phyloP scores from a whole-genome alignment of 2,888 invertebrate species.

The Isoperla grammatica region DNA sequence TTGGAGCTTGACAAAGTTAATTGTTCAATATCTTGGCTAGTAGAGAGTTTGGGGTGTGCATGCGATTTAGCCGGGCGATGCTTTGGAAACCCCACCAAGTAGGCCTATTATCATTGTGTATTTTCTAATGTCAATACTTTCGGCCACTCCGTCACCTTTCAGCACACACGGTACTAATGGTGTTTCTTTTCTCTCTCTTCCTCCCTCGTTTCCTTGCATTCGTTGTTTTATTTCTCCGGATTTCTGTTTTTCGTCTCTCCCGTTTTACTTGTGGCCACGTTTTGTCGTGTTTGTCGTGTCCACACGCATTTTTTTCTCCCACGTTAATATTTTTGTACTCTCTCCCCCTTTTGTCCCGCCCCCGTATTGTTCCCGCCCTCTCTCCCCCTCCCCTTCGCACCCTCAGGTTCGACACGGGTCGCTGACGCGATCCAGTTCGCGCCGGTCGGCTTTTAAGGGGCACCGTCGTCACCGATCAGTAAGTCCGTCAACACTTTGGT shows the following conservation, averaged over 20 bases:
- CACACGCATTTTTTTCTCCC: slow-evolving; percentile 4
- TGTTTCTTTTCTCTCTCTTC: slow-evolving; percentile 7
- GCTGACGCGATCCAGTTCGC: slow-evolving; percentile 57
- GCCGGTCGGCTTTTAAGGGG: slow-evolving; percentile 56
- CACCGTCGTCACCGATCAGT: slow-evolving; percentile 39
- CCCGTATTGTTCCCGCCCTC: slow-evolving; percentile 2
- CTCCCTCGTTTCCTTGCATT: slow-evolving; percentile 11
- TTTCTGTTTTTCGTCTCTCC: slow-evolving; percentile 3
- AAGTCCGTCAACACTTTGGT: slow-evolving; percentile 30
- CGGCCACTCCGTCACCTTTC: too few species aligned
- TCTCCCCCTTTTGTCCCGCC: slow-evolving; percentile 24
- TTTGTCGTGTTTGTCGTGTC: not conserved
- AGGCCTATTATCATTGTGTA: too few species aligned
- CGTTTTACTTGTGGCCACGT: slow-evolving; percentile 7
- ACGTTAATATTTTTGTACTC: slow-evolving; percentile 39
- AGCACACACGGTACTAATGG: too few species aligned
- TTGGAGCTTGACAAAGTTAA: too few species aligned
- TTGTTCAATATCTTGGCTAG: too few species aligned
- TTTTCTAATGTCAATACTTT: too few species aligned
- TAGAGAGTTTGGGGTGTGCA: too few species aligned
- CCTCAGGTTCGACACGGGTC: slow-evolving; percentile 64
- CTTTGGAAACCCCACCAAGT: too few species aligned
- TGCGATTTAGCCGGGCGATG: too few species aligned
- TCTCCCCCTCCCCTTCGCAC: slow-evolving; percentile 14
- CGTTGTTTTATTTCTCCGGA: slow-evolving; percentile 3